Evolutionary conservation across 2,888 invertebrate genomes (phyloP), one percentile per base, ranked within the genome.

Genomic region (Melitaea athalia): DNA sequence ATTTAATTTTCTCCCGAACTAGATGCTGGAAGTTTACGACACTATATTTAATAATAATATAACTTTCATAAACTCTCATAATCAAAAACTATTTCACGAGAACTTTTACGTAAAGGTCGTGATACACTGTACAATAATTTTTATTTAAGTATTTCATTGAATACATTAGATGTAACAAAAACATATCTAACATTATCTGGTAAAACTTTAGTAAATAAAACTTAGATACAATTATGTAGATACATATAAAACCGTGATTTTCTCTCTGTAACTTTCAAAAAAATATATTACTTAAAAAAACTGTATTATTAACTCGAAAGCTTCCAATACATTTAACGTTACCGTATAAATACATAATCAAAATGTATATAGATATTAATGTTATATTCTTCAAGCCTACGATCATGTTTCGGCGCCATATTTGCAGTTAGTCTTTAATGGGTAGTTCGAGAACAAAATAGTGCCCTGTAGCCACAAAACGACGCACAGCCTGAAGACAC

Each of bases 351-450:
- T 24, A 24, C 24, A 3, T 1, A 24, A 24, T 24, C 24, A 24
- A 24, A 24, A 24, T 24, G 24, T 24, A n/a, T 24, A 24, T 2
- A 24, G 24, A 24, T 24, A 24, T 3, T 24, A n/a, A n/a, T n/a
- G n/a, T n/a, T 33, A 66, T 63, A 43, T 59, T 63, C 63, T 68
- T 62, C 43, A 60, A 59, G 47, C 55, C 55, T 43, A 43, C 60
- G 49, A 55, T 57, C 70, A 60, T 70, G 72, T 72, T 68, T 55
- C 12, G 70, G 45, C 70, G 64, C 72, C 65, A 72, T 72, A 62
- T 72, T 67, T 52, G 67, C 59, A 67, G 67, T 69, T 72, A 70
- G 63, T 64, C 67, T 65, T 62, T 67, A 60, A 69, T 72, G 64
- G 69, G 63, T 63, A 62, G 70, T 72, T 72, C 63, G 45, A n/a